phyloP scores from a whole-genome alignment of 2,113 vertebrate genomes.

The Gambusia affinis region DNA sequence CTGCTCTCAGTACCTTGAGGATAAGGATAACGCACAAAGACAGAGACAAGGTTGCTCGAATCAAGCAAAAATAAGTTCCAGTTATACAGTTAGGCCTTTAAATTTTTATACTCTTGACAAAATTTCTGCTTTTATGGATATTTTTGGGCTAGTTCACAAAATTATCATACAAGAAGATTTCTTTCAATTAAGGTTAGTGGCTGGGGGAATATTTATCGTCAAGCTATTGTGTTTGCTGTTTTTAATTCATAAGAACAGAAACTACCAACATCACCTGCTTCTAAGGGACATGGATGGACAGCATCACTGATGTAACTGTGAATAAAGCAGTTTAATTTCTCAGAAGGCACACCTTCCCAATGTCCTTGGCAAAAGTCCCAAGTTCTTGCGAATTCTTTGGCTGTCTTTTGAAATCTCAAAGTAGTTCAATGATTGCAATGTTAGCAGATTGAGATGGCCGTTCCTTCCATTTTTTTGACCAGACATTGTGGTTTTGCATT shows the following conservation, averaged over 20 bases:
- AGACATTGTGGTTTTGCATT: no score
- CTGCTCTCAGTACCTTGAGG: slow-evolving; percentile 85
- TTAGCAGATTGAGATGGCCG: background rate
- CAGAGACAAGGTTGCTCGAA: background rate
- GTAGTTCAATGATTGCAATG: background rate
- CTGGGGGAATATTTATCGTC: background rate
- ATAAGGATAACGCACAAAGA: slow-evolving; percentile 9
- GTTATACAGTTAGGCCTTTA: no score
- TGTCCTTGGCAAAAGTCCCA: background rate
- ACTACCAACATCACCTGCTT: background rate
- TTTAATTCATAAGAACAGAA: background rate
- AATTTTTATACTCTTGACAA: background rate
- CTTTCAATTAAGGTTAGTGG: background rate
- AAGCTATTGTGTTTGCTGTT: background rate
- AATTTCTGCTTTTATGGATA: background rate
- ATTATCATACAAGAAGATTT: background rate
- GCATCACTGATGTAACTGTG: background rate
- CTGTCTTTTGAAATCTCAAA: background rate
- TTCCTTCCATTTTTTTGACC: background rate
- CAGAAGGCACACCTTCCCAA: background rate
- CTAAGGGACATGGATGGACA: background rate
- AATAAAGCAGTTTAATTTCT: background rate
- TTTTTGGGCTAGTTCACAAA: background rate
- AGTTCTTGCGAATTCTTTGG: background rate
- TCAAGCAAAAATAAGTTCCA: background rate